These are phyloP conservation scores for Cervus canadensis DNA, from an alignment of 2,113 vertebrate genomes.

Conservation along the genomic window DNA sequence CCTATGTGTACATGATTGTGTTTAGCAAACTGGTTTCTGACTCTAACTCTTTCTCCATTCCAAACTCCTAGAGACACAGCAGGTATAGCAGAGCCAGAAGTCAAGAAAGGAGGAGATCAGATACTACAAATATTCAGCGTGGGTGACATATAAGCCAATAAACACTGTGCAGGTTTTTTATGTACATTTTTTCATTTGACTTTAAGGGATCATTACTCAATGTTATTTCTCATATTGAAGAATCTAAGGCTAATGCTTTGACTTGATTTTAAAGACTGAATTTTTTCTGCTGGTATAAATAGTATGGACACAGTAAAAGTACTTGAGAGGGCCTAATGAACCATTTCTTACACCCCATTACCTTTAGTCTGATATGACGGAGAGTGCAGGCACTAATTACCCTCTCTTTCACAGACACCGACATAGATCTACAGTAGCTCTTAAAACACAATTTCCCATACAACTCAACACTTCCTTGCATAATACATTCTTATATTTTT, in stretches of 20 bases:
- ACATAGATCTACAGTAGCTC: conserved; percentile 82
- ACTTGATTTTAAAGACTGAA: conserved; percentile 85
- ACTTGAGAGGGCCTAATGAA: conserved; percentile 89
- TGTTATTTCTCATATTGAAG: conserved; percentile 78
- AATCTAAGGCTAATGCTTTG: conserved; percentile 79
- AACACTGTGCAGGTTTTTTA: conserved; percentile 65
- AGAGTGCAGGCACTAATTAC: conserved; percentile 85
- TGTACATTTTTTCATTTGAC: conserved; percentile 68
- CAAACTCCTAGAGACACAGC: neutral
- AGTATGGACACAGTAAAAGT: conserved; percentile 88
- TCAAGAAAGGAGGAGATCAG: conserved; percentile 61
- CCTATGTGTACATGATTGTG: neutral
- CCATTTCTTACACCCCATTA: conserved; percentile 90
- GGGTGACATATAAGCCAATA: conserved; percentile 59
- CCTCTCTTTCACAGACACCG: conserved; percentile 81
- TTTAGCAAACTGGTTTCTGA: conserved; percentile 38
- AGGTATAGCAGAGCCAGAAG: neutral
- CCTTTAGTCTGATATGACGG: conserved; percentile 88
- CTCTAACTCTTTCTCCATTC: neutral
- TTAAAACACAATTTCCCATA: conserved; percentile 84
- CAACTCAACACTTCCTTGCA: conserved; percentile 74
- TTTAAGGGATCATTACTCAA: conserved; percentile 78
- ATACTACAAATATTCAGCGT: conserved; percentile 6
- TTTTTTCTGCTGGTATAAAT: conserved; percentile 86
- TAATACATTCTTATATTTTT: conserved; percentile 79